Conservation (phyloP, 1,140 invertebrate genomes). For the Cyrtorhinus lividipennis region DNA sequence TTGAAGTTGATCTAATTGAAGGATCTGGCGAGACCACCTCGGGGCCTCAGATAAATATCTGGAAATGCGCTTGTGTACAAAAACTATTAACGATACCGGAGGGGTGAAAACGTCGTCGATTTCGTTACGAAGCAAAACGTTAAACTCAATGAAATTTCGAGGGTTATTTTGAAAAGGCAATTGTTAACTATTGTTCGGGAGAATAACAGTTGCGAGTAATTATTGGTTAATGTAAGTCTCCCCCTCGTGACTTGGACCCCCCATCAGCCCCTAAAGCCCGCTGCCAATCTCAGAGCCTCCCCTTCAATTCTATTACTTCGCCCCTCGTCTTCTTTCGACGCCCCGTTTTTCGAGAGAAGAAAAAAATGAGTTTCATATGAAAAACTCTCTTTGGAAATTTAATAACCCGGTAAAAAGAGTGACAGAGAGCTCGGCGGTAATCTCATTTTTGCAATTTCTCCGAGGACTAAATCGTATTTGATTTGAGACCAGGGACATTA, state of each 20-base stretch:
- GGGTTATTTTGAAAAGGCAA: background rate
- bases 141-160: background rate
- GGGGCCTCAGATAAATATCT: background rate
- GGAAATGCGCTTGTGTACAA: background rate
- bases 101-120: too few relatives aligned
- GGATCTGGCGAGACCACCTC: too few relatives aligned
- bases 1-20: too few relatives aligned
- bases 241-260: background rate
- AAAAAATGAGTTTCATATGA: slow-evolving; percentile 8
- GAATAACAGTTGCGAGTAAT: slow-evolving; percentile 8
- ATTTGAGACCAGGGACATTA: slow-evolving; percentile 9
- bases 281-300: background rate
- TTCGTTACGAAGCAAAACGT: background rate
- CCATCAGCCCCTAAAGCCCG: background rate
- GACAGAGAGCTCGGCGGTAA: slow-evolving; percentile 3
- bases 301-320: background rate
- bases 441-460: slow-evolving; percentile 8
- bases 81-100: background rate
- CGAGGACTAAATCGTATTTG: slow-evolving; percentile 7
- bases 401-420: slow-evolving; percentile 7
- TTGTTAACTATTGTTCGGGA: background rate
- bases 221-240: background rate
- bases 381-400: slow-evolving; percentile 10
- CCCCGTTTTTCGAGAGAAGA: background rate
- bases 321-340: background rate